Evolutionary conservation across 2,888 invertebrate species (phyloP), one percentile per base, ranked within the genome.

Genomic region (Aphidius colemani): DNA sequence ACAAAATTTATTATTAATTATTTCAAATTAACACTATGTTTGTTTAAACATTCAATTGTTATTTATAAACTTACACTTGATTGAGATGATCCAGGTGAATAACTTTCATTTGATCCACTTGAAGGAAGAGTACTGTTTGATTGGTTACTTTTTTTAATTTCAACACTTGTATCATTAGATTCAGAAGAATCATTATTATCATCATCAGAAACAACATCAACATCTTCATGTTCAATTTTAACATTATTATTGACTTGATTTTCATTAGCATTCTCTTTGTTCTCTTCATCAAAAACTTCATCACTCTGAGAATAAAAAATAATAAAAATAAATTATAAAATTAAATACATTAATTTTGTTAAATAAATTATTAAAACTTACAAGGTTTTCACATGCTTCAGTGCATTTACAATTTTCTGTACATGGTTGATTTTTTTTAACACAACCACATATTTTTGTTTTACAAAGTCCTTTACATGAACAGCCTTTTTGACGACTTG

Each of bases 371-470:
- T 7, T 46, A 46, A 40, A 44, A 40, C 18, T 61, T 68, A 77
- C 77, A 65, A 75, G 67, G 64, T 77, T 77, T 51, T 69, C 53
- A 49, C 78, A 77, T 6, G n/a, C 7, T 39, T 60, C 46, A n/a
- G 57, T 63, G 11, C 77, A 77, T 59, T 63, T 72, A 50, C 78
- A 77, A 4, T 46, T 56, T 5, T 66, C 57, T 5, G 43, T 41
- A 53, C 78, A 77, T 1, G 30, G 11, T 1, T 13, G 30, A 4
- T 69, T 57, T 9, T 68, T 73, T 30, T 72, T 76, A 0, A 74
- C 65, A 56, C 77, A 77, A 0, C 75, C 75, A 63, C 77, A 77
- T 9, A 53, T 59, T 59, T 68, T 73, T 0, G 46, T 66, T 0
- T 66, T 46, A 41, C 77, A 77, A 40, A 65, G 67, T 1, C 70